Evolutionary conservation across 2,888 invertebrate species (phyloP), one percentile per base, ranked within the genome.

Genomic region (Dynastes tityus): DNA sequence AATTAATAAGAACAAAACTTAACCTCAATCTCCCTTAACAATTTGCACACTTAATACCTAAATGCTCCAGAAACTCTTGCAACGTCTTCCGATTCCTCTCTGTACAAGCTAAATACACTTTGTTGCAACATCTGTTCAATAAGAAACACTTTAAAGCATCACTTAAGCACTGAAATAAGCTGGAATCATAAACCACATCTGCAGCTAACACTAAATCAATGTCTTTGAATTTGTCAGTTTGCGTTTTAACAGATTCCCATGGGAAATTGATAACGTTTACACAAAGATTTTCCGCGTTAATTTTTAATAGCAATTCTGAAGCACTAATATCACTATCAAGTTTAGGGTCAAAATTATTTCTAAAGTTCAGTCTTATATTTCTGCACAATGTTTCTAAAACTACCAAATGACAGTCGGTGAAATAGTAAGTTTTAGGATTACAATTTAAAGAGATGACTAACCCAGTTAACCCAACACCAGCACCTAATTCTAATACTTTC

Each of bases 391-490:
- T 89, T 49, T 91, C 88, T 22, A 96, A 87, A 32, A 96, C 95
- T 70, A 90, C 89, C 0, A 87, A 84, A 85, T 95, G 95, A 83
- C 93, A 94, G 87, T 96, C 96, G 16, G 93, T 93, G 71, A 96
- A 90, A 75, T 91, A 88, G 65, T 94, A 89, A 68, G 90, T 87
- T 75, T 89, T 87, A 0, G 92, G 90, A 40, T 87, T 80, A 84
- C 93, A 93, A 68, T 88, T 85, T 77, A 91, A 90, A 40, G 91
- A 89, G 53, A 93, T 87, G 2, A 91, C 89, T 53, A 95, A 89
- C 22, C 95, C 95, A 53, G 94, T 91, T 75, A 96, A 90, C 0
- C 96, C 96, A 22, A 94, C 90, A 37, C 96, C 96, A 11, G 94
- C 93, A 67, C 96, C 96, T 3, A 96, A 88, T 89, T 96, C 96